These are phyloP conservation scores for Corythoichthys intestinalis DNA, from an alignment of 2,113 vertebrate genomes.

Conservation along the genomic window DNA sequence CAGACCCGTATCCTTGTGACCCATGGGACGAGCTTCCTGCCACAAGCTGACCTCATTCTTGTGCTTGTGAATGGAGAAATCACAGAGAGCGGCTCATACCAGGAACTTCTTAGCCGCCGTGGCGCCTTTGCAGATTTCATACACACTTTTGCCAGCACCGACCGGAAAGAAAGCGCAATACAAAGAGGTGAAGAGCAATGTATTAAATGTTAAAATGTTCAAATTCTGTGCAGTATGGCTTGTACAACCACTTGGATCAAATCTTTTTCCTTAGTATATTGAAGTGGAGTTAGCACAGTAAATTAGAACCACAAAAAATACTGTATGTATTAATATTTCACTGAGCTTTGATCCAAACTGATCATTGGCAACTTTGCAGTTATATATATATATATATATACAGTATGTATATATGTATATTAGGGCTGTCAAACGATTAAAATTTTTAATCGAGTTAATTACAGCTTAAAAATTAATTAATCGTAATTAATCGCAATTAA, in stretches of 20 bases:
- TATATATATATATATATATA: no score
- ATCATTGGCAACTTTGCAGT: no score
- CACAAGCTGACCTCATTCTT: constrained; percentile 83
- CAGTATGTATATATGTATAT: no score
- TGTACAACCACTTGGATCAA: not conserved
- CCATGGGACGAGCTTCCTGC: constrained; percentile 81
- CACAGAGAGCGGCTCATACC: constrained; percentile 86
- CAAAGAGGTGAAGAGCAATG: constrained; percentile 61
- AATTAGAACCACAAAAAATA: not conserved
- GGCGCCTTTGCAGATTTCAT: constrained; percentile 87
- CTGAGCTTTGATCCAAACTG: no score
- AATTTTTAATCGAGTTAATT: no score
- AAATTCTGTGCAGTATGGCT: not conserved
- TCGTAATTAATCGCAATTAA: no score
- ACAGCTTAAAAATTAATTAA: no score
- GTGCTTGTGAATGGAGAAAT: constrained; percentile 83
- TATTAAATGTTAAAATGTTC: not conserved
- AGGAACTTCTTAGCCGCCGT: constrained; percentile 81
- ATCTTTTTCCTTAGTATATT: not conserved
- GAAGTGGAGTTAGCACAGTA: not conserved
- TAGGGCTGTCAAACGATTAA: no score
- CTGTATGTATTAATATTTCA: no score
- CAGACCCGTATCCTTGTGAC: constrained; percentile 94
- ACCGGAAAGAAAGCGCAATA: constrained; percentile 69
- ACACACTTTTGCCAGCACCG: constrained; percentile 69